Evolutionary conservation across 2,797 vertebrate genomes (phyloP).

Genomic region (Protonibea diacanthus): DNA sequence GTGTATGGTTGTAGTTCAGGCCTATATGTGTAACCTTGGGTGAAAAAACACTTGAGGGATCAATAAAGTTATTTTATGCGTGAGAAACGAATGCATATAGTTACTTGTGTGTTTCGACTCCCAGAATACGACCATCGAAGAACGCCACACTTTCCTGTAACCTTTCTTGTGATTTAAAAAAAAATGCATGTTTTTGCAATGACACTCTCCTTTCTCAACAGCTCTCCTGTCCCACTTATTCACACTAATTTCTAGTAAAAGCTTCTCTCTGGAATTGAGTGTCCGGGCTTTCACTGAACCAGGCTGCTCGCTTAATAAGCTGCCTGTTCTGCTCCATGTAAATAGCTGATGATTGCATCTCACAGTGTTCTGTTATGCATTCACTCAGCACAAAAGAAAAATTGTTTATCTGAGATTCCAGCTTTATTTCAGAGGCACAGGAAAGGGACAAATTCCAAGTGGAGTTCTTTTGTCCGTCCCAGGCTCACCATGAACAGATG

Average conservation of each 20-base stretch:
- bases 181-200: slow-evolving; percentile 15
- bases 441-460: slow-evolving; percentile 20
- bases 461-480: slow-evolving; percentile 5
- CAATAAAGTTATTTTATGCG: too few relatives aligned
- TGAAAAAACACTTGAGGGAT: too few relatives aligned
- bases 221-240: neutral
- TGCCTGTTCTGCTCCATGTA: slow-evolving; percentile 5
- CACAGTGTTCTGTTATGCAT: neutral
- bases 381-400: slow-evolving; percentile 13
- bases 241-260: slow-evolving; percentile 13
- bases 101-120: neutral
- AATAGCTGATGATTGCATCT: slow-evolving; percentile 31
- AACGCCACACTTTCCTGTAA: neutral
- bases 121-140: neutral
- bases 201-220: neutral
- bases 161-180: slow-evolving; percentile 12
- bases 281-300: neutral
- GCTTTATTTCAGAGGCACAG: slow-evolving; percentile 29
- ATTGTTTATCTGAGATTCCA: slow-evolving; percentile 14
- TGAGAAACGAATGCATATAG: too few relatives aligned
- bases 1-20: too few relatives aligned
- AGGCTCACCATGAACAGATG: slow-evolving; percentile 20
- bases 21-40: too few relatives aligned
- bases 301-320: slow-evolving; percentile 3
- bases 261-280: slow-evolving; percentile 4